Conservation (phyloP, 2,888 invertebrate species). For the Trypoxylon attenuatum region DNA sequence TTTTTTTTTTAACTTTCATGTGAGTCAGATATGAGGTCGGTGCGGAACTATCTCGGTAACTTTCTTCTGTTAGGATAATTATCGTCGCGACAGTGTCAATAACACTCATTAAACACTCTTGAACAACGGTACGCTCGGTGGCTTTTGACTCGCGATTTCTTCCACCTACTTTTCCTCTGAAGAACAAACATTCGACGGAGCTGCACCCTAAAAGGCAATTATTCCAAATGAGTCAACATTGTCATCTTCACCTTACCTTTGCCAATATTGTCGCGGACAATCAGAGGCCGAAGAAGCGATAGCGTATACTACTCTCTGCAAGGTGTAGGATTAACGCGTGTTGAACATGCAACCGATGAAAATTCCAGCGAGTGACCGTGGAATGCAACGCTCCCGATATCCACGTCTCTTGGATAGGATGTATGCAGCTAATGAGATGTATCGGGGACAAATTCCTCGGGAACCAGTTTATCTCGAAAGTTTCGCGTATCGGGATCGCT, state of each 20-base stretch:
- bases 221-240: too few species aligned
- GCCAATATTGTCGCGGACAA: too few species aligned
- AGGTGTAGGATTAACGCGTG: too few species aligned
- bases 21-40: too few species aligned
- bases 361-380: not conserved
- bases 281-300: too few species aligned
- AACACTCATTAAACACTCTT: slow-evolving; percentile 14
- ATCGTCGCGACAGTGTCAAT: slow-evolving; percentile 9
- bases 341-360: too few species aligned
- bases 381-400: slow-evolving; percentile 26
- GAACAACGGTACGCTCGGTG: slow-evolving; percentile 7
- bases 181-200: too few species aligned
- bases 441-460: slow-evolving; percentile 69
- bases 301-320: too few species aligned
- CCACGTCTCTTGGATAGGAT: slow-evolving; percentile 33
- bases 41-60: not conserved
- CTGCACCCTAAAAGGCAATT: too few species aligned
- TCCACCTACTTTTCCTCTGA: slow-evolving; percentile 9
- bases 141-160: slow-evolving; percentile 9
- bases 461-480: slow-evolving; percentile 66
- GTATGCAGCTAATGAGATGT: slow-evolving; percentile 63
- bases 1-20: too few species aligned
- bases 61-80: slow-evolving; percentile 26
- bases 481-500: slow-evolving; percentile 56
- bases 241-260: too few species aligned